A percentile compares a stretch with the other conserved stretches of the same genome.
Conservation (phyloP, 1,140 invertebrate genomes). For the Sitodiplosis mosellana region DNA sequence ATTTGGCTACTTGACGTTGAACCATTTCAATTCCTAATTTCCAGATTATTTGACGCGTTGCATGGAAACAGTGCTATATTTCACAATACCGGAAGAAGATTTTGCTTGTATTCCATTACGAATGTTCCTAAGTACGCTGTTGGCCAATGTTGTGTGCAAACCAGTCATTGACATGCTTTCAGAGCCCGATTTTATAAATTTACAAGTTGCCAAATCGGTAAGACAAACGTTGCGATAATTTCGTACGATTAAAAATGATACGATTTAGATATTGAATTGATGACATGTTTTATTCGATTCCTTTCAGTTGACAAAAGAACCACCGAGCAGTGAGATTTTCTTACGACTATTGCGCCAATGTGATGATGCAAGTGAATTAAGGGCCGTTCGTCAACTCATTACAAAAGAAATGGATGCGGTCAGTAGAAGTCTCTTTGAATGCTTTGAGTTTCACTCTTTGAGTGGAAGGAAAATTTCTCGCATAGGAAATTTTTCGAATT, state of each 20-base stretch:
- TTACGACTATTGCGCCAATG: slow-evolving; percentile 2
- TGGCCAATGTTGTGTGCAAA: slow-evolving; percentile 59
- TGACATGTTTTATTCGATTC: not conserved
- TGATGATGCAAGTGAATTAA: slow-evolving; percentile 2
- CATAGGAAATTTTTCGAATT: too few species aligned
- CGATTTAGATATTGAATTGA: not conserved
- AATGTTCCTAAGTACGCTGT: slow-evolving; percentile 53
- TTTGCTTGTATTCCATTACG: slow-evolving; percentile 68
- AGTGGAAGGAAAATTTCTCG: too few species aligned
- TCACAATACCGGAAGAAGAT: slow-evolving; percentile 65
- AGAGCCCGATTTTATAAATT: slow-evolving; percentile 90
- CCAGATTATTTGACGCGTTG: slow-evolving; percentile 70
- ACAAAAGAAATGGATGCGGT: slow-evolving; percentile 5
- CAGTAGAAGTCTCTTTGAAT: not conserved
- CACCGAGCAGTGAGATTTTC: slow-evolving; percentile 24
- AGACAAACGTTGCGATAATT: too few species aligned
- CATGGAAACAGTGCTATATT: slow-evolving; percentile 65
- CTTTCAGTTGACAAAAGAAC: slow-evolving; percentile 32
- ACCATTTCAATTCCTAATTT: slow-evolving; percentile 20
- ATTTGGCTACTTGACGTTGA: too few species aligned
- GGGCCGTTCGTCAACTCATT: slow-evolving; percentile 2
- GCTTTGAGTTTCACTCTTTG: not conserved
- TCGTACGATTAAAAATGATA: too few species aligned
- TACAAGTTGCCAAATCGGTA: slow-evolving; percentile 77
- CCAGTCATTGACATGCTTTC: slow-evolving; percentile 66